phyloP scores from a whole-genome alignment of 1,140 invertebrate genomes.

The Paraescarpia echinospica region DNA sequence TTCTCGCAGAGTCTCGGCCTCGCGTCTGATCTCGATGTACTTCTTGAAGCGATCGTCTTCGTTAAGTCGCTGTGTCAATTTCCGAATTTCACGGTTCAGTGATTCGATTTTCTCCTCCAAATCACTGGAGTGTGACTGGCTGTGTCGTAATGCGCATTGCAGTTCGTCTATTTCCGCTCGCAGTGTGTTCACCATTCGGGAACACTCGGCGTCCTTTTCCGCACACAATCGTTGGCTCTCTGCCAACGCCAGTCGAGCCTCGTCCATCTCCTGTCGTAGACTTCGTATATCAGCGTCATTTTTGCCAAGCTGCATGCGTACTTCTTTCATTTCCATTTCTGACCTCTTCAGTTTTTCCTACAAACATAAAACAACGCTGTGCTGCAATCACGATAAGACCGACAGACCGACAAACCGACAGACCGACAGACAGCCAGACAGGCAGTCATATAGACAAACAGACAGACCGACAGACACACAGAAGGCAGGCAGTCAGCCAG shows the following conservation, averaged over 20 bases:
- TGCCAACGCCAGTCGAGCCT: neutral
- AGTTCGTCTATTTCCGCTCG: neutral
- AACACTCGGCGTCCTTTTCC: neutral
- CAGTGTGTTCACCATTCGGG: neutral
- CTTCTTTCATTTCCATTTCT: neutral
- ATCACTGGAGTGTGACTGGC: neutral
- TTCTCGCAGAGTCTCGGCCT: neutral
- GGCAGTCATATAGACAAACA: too few relatives aligned
- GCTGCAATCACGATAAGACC: too few relatives aligned
- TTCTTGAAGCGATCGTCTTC: conserved; percentile 3
- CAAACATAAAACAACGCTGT: neutral
- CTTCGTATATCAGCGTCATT: neutral
- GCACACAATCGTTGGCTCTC: neutral
- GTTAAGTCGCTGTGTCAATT: neutral
- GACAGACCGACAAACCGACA: too few relatives aligned
- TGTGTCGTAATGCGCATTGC: neutral
- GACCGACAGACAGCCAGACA: too few relatives aligned
- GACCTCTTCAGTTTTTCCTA: neutral
- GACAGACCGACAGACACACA: too few relatives aligned
- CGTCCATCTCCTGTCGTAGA: neutral
- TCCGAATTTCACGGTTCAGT: conserved; percentile 8
- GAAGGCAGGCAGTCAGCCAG: too few relatives aligned
- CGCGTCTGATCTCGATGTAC: neutral
- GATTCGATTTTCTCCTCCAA: neutral
- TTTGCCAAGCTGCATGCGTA: neutral